phyloP scores from a whole-genome alignment of 2,888 invertebrate species.

The Himalopsyche kuldschensis region DNA sequence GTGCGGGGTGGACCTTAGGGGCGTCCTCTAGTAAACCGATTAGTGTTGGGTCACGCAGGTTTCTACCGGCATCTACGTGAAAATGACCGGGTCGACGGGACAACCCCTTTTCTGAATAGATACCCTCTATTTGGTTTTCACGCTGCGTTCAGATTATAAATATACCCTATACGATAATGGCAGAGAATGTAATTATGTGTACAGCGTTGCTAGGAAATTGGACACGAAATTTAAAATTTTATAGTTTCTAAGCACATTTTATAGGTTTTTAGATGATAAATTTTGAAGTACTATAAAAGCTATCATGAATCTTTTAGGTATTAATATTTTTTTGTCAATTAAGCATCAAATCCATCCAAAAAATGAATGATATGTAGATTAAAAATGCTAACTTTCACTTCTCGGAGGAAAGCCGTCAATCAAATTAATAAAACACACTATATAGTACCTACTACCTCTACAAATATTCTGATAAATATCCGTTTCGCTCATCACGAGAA shows the following conservation, averaged over 20 bases:
- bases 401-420: too few species aligned
- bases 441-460: too few species aligned
- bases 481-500: too few species aligned
- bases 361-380: too few species aligned
- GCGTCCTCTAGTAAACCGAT: slow-evolving; percentile 24
- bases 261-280: too few species aligned
- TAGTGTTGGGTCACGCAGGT: slow-evolving; percentile 32
- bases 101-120: not conserved
- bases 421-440: too few species aligned
- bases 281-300: too few species aligned
- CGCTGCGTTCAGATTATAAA: not conserved
- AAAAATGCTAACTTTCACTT: too few species aligned
- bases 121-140: not conserved
- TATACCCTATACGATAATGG: not conserved
- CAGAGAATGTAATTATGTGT: not conserved
- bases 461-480: too few species aligned
- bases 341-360: too few species aligned
- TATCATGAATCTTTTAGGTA: too few species aligned
- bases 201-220: not conserved
- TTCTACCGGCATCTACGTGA: slow-evolving; percentile 21
- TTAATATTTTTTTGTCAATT: too few species aligned
- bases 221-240: not conserved
- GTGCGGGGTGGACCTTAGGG: not conserved
- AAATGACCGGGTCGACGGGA: slow-evolving; percentile 20
- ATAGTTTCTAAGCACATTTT: not conserved